phyloP scores from a whole-genome alignment of 2,888 invertebrate genomes.

The Epistrophe grossulariae region DNA sequence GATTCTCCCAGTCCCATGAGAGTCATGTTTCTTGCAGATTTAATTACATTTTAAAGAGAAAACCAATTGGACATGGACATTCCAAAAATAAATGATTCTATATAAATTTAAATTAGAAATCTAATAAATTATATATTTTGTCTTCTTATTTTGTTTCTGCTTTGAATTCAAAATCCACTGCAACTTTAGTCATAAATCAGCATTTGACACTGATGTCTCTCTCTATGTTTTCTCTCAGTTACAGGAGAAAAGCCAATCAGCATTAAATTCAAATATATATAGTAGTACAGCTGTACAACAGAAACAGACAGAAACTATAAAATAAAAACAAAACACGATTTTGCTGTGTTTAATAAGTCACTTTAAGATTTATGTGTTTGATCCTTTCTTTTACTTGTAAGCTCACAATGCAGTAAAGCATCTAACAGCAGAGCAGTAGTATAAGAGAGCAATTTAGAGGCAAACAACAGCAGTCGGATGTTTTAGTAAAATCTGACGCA shows the following conservation, averaged over 20 bases:
- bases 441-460: background rate
- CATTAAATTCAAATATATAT: slow-evolving; percentile 21
- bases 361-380: slow-evolving; percentile 28
- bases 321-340: slow-evolving; percentile 1
- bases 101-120: slow-evolving; percentile 15
- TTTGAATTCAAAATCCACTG: background rate
- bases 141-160: background rate
- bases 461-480: background rate
- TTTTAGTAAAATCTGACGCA: background rate
- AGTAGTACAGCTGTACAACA: background rate
- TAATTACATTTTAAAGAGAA: slow-evolving; percentile 7
- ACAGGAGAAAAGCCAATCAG: slow-evolving; percentile 34
- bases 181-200: slow-evolving; percentile 1
- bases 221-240: background rate
- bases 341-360: slow-evolving; percentile 6
- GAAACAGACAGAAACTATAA: background rate
- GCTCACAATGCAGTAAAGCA: background rate
- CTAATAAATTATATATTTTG: slow-evolving; percentile 9
- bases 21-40: background rate
- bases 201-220: slow-evolving; percentile 7
- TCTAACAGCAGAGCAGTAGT: background rate
- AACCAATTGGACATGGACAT: background rate
- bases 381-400: slow-evolving; percentile 4
- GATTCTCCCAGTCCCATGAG: background rate
- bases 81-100: background rate